Evolutionary conservation across 2,888 invertebrate species (phyloP).

Genomic region (Molorchus minor): DNA sequence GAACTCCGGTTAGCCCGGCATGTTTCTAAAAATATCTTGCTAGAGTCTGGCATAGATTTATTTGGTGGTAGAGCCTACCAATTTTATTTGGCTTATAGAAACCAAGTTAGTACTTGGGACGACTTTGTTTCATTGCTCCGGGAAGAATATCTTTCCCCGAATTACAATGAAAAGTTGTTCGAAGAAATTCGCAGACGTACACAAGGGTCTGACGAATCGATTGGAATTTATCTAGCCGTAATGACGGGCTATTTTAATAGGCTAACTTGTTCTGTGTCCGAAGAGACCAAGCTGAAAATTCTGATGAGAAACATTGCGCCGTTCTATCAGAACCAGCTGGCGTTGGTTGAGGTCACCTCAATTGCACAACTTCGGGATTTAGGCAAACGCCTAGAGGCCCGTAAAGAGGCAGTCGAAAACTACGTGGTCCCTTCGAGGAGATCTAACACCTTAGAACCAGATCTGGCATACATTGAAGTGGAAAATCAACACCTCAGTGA

Average conservation of each 20-base stretch:
- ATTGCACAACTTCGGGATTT: conserved; percentile 18
- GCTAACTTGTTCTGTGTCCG: too few species aligned
- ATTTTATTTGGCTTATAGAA: too few species aligned
- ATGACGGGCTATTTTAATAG: too few species aligned
- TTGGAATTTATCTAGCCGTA: too few species aligned
- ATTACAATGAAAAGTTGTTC: too few species aligned
- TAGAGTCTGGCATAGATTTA: not conserved
- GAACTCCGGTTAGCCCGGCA: not conserved
- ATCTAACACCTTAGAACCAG: conserved; percentile 24
- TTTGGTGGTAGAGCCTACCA: too few species aligned
- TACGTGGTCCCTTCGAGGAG: conserved; percentile 14
- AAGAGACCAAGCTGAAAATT: not conserved
- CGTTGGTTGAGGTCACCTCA: conserved; percentile 18
- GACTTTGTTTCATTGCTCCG: too few species aligned
- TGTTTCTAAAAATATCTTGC: not conserved
- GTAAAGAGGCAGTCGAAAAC: conserved; percentile 9
- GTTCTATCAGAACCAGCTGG: conserved; percentile 25
- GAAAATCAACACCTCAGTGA: conserved; percentile 2
- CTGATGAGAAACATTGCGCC: conserved; percentile 27
- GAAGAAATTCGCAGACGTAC: too few species aligned
- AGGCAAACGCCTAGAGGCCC: conserved; percentile 26
- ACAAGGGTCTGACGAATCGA: too few species aligned
- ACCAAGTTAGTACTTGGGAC: too few species aligned
- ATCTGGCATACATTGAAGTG: conserved; percentile 23
- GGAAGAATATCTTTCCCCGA: too few species aligned